phyloP scores from a whole-genome alignment of 2,113 vertebrate genomes.

The Galemys pyrenaicus region DNA sequence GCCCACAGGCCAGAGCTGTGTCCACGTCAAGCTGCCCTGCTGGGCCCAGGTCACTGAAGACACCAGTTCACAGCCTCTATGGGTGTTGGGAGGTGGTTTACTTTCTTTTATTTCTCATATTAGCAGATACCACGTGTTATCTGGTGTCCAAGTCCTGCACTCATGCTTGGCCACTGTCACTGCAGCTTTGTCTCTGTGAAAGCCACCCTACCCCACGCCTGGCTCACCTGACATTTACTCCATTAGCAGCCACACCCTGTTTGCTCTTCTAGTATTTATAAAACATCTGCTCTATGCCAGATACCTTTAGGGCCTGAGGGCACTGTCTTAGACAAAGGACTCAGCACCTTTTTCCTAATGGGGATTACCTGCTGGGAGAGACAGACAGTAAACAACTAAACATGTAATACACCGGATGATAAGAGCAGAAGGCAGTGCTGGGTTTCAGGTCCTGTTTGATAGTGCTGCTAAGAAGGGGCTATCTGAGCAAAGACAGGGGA shows the following conservation, averaged over 20 bases:
- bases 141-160: background rate
- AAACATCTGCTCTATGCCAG: background rate
- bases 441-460: background rate
- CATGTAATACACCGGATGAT: rapidly evolving
- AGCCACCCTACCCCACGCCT: background rate
- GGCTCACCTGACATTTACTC: background rate
- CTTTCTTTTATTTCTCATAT: background rate
- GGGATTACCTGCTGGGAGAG: background rate
- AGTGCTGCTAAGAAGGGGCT: background rate
- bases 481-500: background rate
- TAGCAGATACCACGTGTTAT: background rate
- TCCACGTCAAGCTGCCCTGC: background rate
- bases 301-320: background rate
- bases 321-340: background rate
- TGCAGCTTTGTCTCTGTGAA: background rate
- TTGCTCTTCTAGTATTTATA: background rate
- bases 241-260: background rate
- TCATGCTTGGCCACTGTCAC: rapidly evolving
- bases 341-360: background rate
- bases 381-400: background rate
- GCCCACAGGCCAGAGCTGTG: background rate
- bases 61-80: background rate
- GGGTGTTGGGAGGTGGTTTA: background rate
- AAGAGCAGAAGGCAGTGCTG: background rate
- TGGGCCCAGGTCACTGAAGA: background rate